Evolutionary conservation across 1,140 invertebrate species (phyloP), one percentile per base, ranked within the genome.

Genomic region (Drosophila equinoxialis): DNA sequence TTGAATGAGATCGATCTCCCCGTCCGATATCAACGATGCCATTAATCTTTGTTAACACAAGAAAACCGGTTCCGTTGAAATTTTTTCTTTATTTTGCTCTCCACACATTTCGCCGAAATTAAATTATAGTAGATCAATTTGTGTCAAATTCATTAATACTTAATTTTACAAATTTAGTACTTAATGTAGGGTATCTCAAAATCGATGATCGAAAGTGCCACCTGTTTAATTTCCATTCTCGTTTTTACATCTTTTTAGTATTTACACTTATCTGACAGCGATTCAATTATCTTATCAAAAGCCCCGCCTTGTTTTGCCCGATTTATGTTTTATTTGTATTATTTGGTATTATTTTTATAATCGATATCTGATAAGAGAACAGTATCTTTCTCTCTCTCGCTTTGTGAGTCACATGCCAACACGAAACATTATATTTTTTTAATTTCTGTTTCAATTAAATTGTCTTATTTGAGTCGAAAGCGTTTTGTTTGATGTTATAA

Each of bases 211-310:
- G 6, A 3, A 20, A 17, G 14, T 48, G n/a, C 6, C 14, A 3
- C 7, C 7, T 10, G 35, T 10, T 37, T 37, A 37, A 10, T 10
- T 37, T 13, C 37, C 11, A 39, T 39, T 13, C 37, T 39, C 11
- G 3, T 23, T 51, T 20, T 51, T 23, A 3, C 17, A 51, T 51
- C 45, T 51, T 51, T 51, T 23, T 51, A 23, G 7, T 20, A 23
- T 51, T 51, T 23, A 51, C 45, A 51, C 45, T 51, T 51, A 23
- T 20, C 45, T 23, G 45, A 51, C 45, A 51, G 1, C 45, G 45
- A 51, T 51, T 51, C 3, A 23, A 51, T 51, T 51, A 51, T 51
- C 45, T 23, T 51, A 51, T 51, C 45, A 51, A 51, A 17, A 6
- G 45, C 2, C 8, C 17, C 17, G 45, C 45, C 45, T 11, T 11